A percentile compares a stretch with the other conserved stretches of the same genome.
phyloP scores from a whole-genome alignment of 2,888 invertebrate species.

The Hemicrepidius hirtus region DNA sequence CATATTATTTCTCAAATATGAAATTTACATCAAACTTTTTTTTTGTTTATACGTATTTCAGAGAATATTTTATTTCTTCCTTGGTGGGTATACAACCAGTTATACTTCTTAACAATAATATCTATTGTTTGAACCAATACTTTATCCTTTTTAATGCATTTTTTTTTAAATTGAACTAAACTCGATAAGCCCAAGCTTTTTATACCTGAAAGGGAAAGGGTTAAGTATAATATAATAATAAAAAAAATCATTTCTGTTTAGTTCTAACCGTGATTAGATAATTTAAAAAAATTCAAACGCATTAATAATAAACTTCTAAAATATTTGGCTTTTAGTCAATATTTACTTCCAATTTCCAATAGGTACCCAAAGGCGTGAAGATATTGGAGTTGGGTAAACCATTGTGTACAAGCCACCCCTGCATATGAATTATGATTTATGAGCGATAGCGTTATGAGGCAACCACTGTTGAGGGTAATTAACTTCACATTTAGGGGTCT shows the following conservation, averaged over 20 bases:
- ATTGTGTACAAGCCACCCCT: slow-evolving; percentile 57
- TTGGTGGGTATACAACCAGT: too few species aligned
- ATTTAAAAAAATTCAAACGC: too few species aligned
- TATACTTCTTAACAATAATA: too few species aligned
- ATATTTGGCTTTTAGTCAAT: slow-evolving; percentile 1
- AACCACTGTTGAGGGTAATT: slow-evolving; percentile 71
- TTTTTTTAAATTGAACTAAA: too few species aligned
- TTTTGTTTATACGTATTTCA: neutral
- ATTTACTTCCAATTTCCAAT: slow-evolving; percentile 46
- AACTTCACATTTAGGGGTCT: slow-evolving; percentile 67
- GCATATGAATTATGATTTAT: slow-evolving; percentile 71
- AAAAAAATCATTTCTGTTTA: too few species aligned
- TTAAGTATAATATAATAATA: too few species aligned
- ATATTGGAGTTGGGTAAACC: slow-evolving; percentile 56
- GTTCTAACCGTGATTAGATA: too few species aligned
- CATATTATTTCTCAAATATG: neutral
- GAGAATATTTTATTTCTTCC: too few species aligned
- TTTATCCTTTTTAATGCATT: too few species aligned
- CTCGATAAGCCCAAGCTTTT: too few species aligned
- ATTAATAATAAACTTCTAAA: neutral
- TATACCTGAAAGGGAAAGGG: too few species aligned
- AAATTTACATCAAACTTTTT: slow-evolving; percentile 1
- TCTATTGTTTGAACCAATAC: too few species aligned
- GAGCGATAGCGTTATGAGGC: slow-evolving; percentile 67
- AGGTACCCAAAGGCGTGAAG: slow-evolving; percentile 57